phyloP scores from a whole-genome alignment of 2,888 invertebrate genomes.

The Odontocerum albicorne region DNA sequence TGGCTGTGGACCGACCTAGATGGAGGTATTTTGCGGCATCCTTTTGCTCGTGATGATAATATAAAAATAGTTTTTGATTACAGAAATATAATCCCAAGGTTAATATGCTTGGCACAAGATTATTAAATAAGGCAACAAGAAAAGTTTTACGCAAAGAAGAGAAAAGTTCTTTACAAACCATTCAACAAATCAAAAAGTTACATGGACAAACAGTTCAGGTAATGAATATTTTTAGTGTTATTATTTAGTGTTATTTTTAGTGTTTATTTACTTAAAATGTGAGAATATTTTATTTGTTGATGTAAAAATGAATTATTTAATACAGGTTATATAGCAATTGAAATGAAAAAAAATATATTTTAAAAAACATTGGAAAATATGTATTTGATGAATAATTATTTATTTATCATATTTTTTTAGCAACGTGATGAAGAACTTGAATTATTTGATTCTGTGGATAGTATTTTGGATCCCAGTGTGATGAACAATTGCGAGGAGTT shows the following conservation, averaged over 20 bases:
- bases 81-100: conserved; percentile 12
- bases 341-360: no score
- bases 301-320: no score
- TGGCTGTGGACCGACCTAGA: no score
- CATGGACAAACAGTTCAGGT: conserved; percentile 15
- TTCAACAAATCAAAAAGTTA: conserved; percentile 23
- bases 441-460: conserved; percentile 53
- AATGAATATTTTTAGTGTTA: neutral
- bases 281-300: neutral
- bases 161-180: conserved; percentile 20
- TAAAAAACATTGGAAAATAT: no score
- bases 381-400: no score
- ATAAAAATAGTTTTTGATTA: no score
- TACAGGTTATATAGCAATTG: neutral
- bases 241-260: no score
- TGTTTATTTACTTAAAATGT: neutral
- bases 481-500: conserved; percentile 1
- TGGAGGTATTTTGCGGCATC: no score
- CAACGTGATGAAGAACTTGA: conserved; percentile 54
- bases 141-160: conserved; percentile 22
- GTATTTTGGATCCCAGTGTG: conserved; percentile 44
- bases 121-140: conserved; percentile 18
- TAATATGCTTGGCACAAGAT: conserved; percentile 3
- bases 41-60: no score
- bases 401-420: conserved; percentile 40